These are phyloP conservation scores for Pyxicephalus adspersus DNA, from an alignment of 2,113 vertebrate species.

Conservation along the genomic window DNA sequence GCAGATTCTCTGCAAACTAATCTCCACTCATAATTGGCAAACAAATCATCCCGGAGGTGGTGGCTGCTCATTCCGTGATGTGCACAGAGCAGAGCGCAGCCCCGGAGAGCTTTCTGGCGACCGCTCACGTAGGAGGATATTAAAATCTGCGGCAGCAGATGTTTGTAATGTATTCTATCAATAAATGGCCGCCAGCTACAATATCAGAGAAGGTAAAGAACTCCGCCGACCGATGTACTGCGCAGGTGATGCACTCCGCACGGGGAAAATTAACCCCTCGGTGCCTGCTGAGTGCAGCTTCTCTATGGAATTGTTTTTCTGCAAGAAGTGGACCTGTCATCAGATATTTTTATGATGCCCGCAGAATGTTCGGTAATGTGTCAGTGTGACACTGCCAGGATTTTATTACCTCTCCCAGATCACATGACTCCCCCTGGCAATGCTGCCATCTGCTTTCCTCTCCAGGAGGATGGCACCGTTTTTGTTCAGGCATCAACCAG, in stretches of 20 bases:
- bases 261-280: constrained; percentile 4
- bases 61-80: neutral
- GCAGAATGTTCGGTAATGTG: no score
- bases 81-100: neutral
- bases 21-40: neutral
- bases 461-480: no score
- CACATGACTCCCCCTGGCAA: no score
- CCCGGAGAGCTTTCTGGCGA: neutral
- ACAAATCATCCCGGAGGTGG: constrained; percentile 5
- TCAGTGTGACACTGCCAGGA: no score
- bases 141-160: constrained; percentile 16
- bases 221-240: neutral
- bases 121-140: constrained; percentile 30
- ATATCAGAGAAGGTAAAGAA: neutral
- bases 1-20: neutral
- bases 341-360: no score
- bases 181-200: constrained; percentile 8
- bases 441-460: no score
- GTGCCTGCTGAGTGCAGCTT: neutral
- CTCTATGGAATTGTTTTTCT: no score
- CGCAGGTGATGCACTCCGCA: neutral
- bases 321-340: no score
- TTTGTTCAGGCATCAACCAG: no score
- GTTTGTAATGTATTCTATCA: constrained; percentile 13
- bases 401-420: no score